Percentiles rank a stretch among this genome's conserved stretches.
phyloP scores from a whole-genome alignment of 2,888 invertebrate species.

The Orthosia gracilis region DNA sequence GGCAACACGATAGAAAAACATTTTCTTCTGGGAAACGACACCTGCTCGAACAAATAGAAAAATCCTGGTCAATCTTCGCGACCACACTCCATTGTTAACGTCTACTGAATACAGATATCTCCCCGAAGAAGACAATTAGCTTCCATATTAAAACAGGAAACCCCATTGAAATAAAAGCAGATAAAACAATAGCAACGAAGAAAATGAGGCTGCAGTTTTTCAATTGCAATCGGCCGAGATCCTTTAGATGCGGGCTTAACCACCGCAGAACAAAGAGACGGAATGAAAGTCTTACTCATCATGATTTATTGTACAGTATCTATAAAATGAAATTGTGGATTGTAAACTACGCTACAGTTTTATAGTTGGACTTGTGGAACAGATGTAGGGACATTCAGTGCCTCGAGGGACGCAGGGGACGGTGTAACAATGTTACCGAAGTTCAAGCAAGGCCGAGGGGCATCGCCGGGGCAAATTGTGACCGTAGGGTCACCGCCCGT shows the following conservation, averaged over 20 bases:
- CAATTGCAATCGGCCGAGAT: constrained; percentile 76
- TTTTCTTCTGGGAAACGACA: constrained; percentile 85
- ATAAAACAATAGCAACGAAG: constrained; percentile 75
- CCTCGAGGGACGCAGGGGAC: constrained; percentile 86
- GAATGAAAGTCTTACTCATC: constrained; percentile 77
- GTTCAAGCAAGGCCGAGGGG: constrained; percentile 86
- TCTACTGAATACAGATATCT: constrained; percentile 71
- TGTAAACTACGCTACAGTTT: constrained; percentile 84
- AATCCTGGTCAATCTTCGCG: constrained; percentile 72
- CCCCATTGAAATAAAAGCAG: constrained; percentile 71
- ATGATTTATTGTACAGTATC: constrained; percentile 84
- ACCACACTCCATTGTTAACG: constrained; percentile 65
- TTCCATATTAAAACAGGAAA: constrained; percentile 74
- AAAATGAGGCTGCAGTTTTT: constrained; percentile 81
- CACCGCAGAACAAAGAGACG: constrained; percentile 76
- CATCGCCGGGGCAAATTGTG: constrained; percentile 85
- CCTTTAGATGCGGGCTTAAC: constrained; percentile 70
- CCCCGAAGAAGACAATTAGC: constrained; percentile 72
- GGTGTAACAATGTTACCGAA: constrained; percentile 87
- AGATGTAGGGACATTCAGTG: constrained; percentile 86
- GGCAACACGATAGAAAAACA: constrained; percentile 84
- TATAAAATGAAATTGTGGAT: constrained; percentile 85
- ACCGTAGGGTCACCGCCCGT: constrained; percentile 85
- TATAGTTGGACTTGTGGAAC: constrained; percentile 83
- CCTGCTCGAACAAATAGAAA: constrained; percentile 82